Conservation (phyloP, 2,113 vertebrate genomes). For the Epinephelus fuscoguttatus region DNA sequence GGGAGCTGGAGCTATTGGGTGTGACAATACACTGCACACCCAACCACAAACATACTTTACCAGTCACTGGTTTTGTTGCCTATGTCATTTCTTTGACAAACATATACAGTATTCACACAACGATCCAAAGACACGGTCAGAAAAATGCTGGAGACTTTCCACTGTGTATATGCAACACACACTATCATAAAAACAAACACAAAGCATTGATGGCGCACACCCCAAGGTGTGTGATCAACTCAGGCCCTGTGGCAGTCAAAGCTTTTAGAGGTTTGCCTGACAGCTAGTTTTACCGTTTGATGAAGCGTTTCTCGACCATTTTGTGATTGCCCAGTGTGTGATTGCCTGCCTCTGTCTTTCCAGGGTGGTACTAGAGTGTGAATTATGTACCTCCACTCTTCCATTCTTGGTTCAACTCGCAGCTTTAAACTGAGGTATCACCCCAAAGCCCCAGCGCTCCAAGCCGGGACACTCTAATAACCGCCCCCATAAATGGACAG, state of each 20-base stretch:
- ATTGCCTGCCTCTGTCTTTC: constrained; percentile 68
- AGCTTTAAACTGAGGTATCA: constrained; percentile 63
- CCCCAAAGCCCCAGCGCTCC: constrained; percentile 34
- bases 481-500: constrained; percentile 51
- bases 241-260: constrained; percentile 25
- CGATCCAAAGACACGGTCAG: background rate
- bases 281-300: constrained; percentile 57
- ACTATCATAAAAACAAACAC: constrained; percentile 5
- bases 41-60: background rate
- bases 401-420: constrained; percentile 43
- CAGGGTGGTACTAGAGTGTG: constrained; percentile 50
- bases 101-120: background rate
- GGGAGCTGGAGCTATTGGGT: background rate
- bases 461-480: constrained; percentile 57
- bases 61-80: background rate
- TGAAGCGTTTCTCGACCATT: constrained; percentile 56
- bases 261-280: constrained; percentile 58
- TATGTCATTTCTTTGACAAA: background rate
- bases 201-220: constrained; percentile 3
- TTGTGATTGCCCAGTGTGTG: constrained; percentile 63
- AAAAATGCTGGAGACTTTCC: background rate
- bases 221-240: constrained; percentile 38
- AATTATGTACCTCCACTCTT: constrained; percentile 58
- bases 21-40: background rate
- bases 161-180: background rate